A percentile compares a stretch with the other conserved stretches of the same genome.
These are phyloP conservation scores for Oreochromis grahami DNA, from an alignment of 2,797 vertebrate genomes.

Conservation along the genomic window DNA sequence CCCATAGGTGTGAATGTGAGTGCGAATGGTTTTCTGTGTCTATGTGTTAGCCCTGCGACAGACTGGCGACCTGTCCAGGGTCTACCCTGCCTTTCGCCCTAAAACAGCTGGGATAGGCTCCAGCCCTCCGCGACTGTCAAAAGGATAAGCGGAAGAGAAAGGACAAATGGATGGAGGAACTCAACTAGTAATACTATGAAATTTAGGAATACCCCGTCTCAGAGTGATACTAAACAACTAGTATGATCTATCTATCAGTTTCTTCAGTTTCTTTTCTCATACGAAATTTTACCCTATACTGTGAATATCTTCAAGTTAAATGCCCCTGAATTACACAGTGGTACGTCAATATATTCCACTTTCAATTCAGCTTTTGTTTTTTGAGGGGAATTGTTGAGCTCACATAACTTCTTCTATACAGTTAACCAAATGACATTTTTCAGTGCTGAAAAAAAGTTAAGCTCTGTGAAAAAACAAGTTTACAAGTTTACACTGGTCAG, in stretches of 20 bases:
- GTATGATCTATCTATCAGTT: background rate
- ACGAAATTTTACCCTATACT: background rate
- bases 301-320: background rate
- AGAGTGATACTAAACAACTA: background rate
- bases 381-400: background rate
- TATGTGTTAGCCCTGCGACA: background rate
- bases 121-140: background rate
- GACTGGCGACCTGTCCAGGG: rapidly evolving
- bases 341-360: background rate
- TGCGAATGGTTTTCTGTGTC: background rate
- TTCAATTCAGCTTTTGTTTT: background rate
- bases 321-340: too few species aligned
- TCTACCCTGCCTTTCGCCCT: background rate
- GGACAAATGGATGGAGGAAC: background rate
- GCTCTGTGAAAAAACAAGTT: background rate
- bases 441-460: background rate
- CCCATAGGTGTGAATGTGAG: background rate
- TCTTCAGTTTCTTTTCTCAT: background rate
- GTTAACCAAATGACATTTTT: background rate
- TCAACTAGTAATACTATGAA: background rate
- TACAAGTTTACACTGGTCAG: background rate
- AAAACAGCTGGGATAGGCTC: background rate
- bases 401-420: background rate
- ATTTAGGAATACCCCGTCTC: background rate
- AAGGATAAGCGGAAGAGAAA: background rate